A percentile compares a stretch with the other conserved stretches of the same genome.
These are phyloP conservation scores for Sphenodon punctatus DNA, from an alignment of 2,797 vertebrate genomes.

Conservation along the genomic window DNA sequence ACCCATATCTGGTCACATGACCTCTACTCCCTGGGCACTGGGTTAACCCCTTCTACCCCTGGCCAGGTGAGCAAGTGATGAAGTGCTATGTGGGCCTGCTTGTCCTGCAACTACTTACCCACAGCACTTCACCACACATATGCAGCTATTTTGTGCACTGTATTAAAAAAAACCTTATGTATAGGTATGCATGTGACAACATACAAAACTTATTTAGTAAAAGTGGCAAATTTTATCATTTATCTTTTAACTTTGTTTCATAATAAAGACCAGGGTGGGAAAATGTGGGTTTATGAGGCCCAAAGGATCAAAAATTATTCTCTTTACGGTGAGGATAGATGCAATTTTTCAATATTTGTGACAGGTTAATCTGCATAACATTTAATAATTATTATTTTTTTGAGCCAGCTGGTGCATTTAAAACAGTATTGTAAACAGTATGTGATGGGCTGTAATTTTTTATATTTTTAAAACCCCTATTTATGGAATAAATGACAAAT, in stretches of 20 bases:
- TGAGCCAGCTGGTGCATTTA: slow-evolving; percentile 8
- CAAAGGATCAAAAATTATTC: background rate
- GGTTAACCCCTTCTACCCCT: too few relatives aligned
- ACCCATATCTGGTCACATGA: too few relatives aligned
- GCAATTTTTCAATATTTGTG: slow-evolving; percentile 10
- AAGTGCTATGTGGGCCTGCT: too few relatives aligned
- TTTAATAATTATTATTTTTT: background rate
- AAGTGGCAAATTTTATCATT: background rate
- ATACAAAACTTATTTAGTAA: background rate
- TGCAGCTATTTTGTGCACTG: background rate
- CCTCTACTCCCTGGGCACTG: too few relatives aligned
- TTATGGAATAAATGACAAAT: slow-evolving; percentile 16
- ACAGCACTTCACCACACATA: too few relatives aligned
- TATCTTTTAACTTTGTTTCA: background rate
- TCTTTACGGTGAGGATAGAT: rapidly evolving
- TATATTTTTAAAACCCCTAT: slow-evolving; percentile 21
- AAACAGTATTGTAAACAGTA: background rate
- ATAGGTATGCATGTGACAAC: background rate
- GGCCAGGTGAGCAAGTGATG: too few relatives aligned
- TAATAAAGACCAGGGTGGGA: background rate
- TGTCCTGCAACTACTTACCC: too few relatives aligned
- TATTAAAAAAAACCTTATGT: background rate
- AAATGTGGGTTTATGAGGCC: background rate
- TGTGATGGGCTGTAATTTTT: slow-evolving; percentile 6
- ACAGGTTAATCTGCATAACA: background rate